Evolutionary conservation across 2,797 vertebrate species (phyloP), one percentile per base, ranked within the genome.

Genomic region (Anniella stebbinsi): DNA sequence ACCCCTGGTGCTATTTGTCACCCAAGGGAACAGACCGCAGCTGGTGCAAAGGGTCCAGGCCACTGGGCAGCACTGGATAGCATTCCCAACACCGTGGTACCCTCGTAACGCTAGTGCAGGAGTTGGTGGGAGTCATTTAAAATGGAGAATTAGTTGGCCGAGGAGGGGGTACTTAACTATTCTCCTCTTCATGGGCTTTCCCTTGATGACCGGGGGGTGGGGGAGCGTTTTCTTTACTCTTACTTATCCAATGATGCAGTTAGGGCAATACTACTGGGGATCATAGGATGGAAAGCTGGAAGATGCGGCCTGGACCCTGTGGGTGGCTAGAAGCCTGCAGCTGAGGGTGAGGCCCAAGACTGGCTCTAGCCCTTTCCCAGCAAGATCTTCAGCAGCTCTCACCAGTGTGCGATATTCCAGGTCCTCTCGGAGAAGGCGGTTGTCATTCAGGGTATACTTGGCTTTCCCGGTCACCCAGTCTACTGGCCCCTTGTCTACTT

Each of bases 371-470:
- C 7, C 80, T 15, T 21, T 57, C 45, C 45, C 30, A 33, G 30
- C 36, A 76, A 28, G 9, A 10, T 36, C 60, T 30, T 75, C 36
- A 9, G 72, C 3, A 3, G 60, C 11, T 70, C 97, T 97, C 95
- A 99, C 99, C 98, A 99, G 96, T 18, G 98, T 99, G 73, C 98
- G 98, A 95, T 99, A 99, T 93, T 99, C 99, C 93, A 99, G 97
- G 30, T 99, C 99, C 92, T 99, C 99, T 91, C 99, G 96, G 94
- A 99, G 98, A 90, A 99, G 97, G 6, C 99, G 98, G 97, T 99
- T 99, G 96, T 99, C 99, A 8, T 99, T 99, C 54, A 99, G 97
- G 5, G 99, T 99, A 87, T 99, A 99, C 93, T 99, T 99, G 94
- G 99, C 99, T 96, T 99, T 99, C 63, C 99, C 98, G 0, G 99